Evolutionary conservation across 2,113 vertebrate genomes (phyloP).

Genomic region (Anas platyrhynchos): DNA sequence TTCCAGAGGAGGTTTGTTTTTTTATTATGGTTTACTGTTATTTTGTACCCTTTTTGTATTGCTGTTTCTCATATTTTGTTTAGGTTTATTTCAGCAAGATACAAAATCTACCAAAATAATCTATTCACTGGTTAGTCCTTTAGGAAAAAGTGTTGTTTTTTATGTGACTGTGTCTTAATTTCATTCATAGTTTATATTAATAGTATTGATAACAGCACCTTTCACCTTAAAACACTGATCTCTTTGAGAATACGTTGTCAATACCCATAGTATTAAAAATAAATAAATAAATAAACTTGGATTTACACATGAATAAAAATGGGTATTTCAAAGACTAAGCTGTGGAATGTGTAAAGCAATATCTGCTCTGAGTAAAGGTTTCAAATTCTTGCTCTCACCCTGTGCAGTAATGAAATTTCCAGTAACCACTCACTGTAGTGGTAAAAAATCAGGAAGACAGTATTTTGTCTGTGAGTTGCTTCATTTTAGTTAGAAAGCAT

Average conservation of each 20-base stretch:
- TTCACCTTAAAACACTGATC: neutral
- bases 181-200: neutral
- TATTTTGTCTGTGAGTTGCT: neutral
- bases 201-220: neutral
- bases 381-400: neutral
- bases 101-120: neutral
- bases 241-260: neutral
- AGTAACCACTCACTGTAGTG: neutral
- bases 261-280: neutral
- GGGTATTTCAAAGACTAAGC: neutral
- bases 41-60: neutral
- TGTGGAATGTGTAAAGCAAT: slow-evolving; percentile 32
- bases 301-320: neutral
- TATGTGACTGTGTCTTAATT: neutral
- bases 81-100: neutral
- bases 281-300: neutral
- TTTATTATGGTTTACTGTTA: neutral
- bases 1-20: neutral
- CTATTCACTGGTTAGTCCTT: neutral
- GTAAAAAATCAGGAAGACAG: neutral
- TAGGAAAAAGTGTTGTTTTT: neutral
- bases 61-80: neutral
- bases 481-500: neutral
- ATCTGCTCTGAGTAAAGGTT: neutral
- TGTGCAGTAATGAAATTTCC: slow-evolving; percentile 41